Conservation (phyloP, 2,888 invertebrate genomes). For the Biston betularia region DNA sequence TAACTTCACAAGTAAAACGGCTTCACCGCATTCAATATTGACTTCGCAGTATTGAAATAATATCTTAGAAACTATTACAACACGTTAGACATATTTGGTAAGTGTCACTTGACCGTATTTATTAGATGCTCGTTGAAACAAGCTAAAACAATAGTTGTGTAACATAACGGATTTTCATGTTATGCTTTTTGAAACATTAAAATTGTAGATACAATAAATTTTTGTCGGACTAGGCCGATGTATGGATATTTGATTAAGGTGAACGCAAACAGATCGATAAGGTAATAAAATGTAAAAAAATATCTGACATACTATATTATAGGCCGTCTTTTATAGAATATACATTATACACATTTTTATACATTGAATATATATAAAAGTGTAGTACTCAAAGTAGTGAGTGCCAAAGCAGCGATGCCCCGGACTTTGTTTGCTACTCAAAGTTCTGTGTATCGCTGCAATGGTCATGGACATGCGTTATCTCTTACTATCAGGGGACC, state of each 20-base stretch:
- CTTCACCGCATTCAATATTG: background rate
- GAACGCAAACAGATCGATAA: no score
- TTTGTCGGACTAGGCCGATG: constrained; percentile 8
- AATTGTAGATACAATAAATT: constrained; percentile 15
- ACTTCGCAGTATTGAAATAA: background rate
- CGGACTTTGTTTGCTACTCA: no score
- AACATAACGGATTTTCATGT: constrained; percentile 16
- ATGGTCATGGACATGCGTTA: no score
- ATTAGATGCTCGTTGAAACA: constrained; percentile 22
- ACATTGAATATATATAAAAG: no score
- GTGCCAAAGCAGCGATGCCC: no score
- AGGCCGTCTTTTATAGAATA: no score
- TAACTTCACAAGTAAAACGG: background rate
- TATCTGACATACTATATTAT: no score
- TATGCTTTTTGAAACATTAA: constrained; percentile 16
- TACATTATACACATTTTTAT: no score
- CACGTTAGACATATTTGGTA: background rate
- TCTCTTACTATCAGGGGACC: no score
- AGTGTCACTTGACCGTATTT: constrained; percentile 14
- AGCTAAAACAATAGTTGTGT: constrained; percentile 18
- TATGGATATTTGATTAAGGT: constrained; percentile 12
- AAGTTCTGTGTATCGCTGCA: no score
- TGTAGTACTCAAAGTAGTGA: no score
- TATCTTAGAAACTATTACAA: background rate
- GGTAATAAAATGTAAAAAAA: no score